Evolutionary conservation across 2,888 invertebrate species (phyloP), one percentile per base, ranked within the genome.

Genomic region (Ophion ventricosus): DNA sequence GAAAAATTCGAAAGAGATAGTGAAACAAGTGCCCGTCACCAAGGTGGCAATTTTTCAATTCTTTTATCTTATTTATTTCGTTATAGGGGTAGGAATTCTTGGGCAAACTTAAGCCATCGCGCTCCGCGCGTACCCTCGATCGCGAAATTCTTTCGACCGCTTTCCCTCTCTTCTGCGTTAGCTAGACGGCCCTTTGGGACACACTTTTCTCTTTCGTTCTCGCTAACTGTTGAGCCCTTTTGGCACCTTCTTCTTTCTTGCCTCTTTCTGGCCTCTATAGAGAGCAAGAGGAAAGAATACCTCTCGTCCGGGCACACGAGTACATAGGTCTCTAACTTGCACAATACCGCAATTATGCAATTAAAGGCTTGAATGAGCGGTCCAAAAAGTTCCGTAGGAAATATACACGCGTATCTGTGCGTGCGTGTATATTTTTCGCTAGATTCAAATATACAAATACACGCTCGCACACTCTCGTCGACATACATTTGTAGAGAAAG

Each of bases 341-440:
- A 91, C 91, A 91, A 91, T 91, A 86, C 90, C 88, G 89, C 91
- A 91, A 91, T 91, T 91, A 91, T 91, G 91, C 91, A 91, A 91
- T 91, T 91, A 91, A 90, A 90, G 86, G 87, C 85, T 80, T 88
- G 90, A 89, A 91, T 88, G 88, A 86, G 83, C 82, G 64, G 35
- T 40, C 80, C 79, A 74, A 74, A 84, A 82, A 81, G 74, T 80
- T 83, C 74, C 70, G 56, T 72, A 75, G 67, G 66, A 80, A 56
- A 69, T 59, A 49, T 43, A 64, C n/a, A 40, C 40, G 49, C 63
- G 49, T 17, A 20, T 61, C 4, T 23, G 5, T 40, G 23, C 40
- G 26, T 40, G 23, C 35, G n/a, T 17, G 56, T 54, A 49, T 72
- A 43, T 14, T 35, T 49, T 14, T 49, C 11, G 35, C 8, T 49